phyloP scores from a whole-genome alignment of 2,113 vertebrate species.

The Herpetotheres cachinnans region DNA sequence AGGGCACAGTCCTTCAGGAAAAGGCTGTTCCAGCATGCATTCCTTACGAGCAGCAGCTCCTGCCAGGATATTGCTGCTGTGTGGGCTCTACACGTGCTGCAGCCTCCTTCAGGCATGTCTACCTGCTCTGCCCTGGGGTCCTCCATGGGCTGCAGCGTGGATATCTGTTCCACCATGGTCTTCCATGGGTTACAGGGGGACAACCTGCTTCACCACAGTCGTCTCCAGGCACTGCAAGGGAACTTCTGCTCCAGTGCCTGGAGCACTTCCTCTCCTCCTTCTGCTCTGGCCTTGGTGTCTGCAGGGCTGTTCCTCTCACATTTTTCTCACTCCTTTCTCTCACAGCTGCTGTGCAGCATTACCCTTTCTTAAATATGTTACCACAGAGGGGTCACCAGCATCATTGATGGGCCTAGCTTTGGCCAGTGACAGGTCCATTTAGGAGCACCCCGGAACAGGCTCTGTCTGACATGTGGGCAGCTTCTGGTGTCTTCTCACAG shows the following conservation, averaged over 20 bases:
- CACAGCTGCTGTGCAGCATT: background rate
- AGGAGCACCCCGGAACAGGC: background rate
- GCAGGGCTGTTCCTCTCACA: background rate
- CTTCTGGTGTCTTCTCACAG: background rate
- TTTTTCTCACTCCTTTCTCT: background rate
- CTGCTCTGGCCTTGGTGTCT: background rate
- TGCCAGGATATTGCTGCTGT: background rate
- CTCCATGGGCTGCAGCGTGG: background rate
- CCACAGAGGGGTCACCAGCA: background rate
- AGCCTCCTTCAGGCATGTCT: background rate
- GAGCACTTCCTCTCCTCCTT: background rate
- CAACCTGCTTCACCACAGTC: no score
- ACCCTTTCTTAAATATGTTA: background rate
- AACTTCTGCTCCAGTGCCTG: background rate
- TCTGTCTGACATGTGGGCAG: background rate
- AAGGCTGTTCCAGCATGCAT: background rate
- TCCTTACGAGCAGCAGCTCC: background rate
- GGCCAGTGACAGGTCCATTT: fast-evolving
- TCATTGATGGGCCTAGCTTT: background rate
- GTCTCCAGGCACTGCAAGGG: background rate
- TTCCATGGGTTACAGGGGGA: background rate
- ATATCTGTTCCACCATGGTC: background rate
- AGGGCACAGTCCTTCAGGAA: background rate
- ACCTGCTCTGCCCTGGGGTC: background rate
- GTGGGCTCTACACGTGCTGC: fast-evolving